A percentile compares a stretch with the other conserved stretches of the same genome.
Evolutionary conservation across 2,888 invertebrate species (phyloP).

Genomic region (Apotomis capreana): DNA sequence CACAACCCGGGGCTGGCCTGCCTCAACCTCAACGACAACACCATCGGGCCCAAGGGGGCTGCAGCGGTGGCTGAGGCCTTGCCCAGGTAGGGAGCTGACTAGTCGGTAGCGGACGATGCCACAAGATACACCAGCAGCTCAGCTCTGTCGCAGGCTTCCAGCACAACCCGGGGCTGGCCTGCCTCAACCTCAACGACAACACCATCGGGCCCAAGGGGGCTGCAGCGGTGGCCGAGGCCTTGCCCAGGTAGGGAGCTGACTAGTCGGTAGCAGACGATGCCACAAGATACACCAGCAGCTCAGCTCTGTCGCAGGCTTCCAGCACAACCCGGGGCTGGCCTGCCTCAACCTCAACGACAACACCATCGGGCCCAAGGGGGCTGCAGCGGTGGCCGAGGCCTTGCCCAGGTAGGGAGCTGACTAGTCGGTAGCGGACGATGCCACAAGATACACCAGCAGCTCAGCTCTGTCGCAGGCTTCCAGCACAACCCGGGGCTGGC

Average conservation of each 20-base stretch:
- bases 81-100: slow-evolving; percentile 63
- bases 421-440: slow-evolving; percentile 79
- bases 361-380: slow-evolving; percentile 91
- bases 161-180: slow-evolving; percentile 86
- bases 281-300: slow-evolving; percentile 97
- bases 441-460: slow-evolving; percentile 98
- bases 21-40: slow-evolving; percentile 98
- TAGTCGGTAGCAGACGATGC: slow-evolving; percentile 83
- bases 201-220: slow-evolving; percentile 92
- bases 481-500: slow-evolving; percentile 86
- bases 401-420: slow-evolving; percentile 77
- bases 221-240: slow-evolving; percentile 87
- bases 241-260: slow-evolving; percentile 76
- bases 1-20: slow-evolving; percentile 87
- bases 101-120: slow-evolving; percentile 85
- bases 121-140: slow-evolving; percentile 96
- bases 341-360: slow-evolving; percentile 97
- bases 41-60: slow-evolving; percentile 91
- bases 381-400: slow-evolving; percentile 88
- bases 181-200: slow-evolving; percentile 97
- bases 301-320: slow-evolving; percentile 90
- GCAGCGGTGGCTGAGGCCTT: slow-evolving; percentile 89
- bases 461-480: slow-evolving; percentile 90
- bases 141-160: slow-evolving; percentile 90
- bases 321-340: slow-evolving; percentile 86